phyloP scores from a whole-genome alignment of 2,797 vertebrate genomes.

The Coendou prehensilis region DNA sequence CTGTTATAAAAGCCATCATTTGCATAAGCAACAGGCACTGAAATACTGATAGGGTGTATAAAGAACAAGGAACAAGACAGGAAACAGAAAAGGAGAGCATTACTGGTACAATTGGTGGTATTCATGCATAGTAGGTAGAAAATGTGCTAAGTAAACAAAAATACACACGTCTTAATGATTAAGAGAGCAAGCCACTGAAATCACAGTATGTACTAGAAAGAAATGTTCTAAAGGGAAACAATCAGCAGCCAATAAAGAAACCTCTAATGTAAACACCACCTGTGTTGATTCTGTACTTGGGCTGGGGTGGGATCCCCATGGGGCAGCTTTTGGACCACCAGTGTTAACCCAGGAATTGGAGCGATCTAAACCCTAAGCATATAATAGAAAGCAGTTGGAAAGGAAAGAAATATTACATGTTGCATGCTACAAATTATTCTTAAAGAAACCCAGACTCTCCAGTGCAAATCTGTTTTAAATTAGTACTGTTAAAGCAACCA shows the following conservation, averaged over 20 bases:
- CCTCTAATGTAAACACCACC: conserved; percentile 94
- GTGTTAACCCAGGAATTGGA: conserved; percentile 99
- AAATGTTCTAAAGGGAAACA: conserved; percentile 86
- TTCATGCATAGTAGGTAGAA: conserved; percentile 87
- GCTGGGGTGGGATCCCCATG: conserved; percentile 99
- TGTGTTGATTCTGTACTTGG: conserved; percentile 98
- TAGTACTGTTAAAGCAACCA: conserved; percentile 85
- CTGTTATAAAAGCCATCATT: conserved; percentile 81
- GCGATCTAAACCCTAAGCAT: conserved; percentile 98
- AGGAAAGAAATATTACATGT: conserved; percentile 92
- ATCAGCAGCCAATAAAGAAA: conserved; percentile 87
- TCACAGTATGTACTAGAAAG: conserved; percentile 81
- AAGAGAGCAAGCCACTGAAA: conserved; percentile 85
- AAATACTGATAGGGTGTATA: conserved; percentile 60
- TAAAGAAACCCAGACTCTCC: conserved; percentile 86
- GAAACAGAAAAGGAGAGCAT: conserved; percentile 67
- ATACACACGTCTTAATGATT: conserved; percentile 79
- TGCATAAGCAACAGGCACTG: conserved; percentile 86
- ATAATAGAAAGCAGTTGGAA: conserved; percentile 92
- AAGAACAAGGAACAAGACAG: conserved; percentile 56
- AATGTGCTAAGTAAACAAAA: conserved; percentile 83
- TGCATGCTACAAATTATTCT: conserved; percentile 88
- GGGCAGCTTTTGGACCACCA: conserved; percentile 98
- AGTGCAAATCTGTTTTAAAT: conserved; percentile 84
- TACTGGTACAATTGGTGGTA: conserved; percentile 64